These are phyloP conservation scores for Stenodera caucasica DNA, from an alignment of 2,888 invertebrate species.

Conservation along the genomic window DNA sequence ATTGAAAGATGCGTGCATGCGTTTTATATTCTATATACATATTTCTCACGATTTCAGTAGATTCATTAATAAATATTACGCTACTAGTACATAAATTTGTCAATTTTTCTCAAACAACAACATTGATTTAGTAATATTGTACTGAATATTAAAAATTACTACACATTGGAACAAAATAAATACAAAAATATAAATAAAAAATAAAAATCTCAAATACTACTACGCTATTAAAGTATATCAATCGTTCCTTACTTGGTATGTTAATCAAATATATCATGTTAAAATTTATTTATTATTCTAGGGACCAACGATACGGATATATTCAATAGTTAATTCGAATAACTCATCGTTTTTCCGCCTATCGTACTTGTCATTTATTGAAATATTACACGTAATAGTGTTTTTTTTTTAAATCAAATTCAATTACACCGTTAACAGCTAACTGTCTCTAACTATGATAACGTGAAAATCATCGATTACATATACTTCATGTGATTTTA, in stretches of 20 bases:
- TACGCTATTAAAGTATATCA: slow-evolving; percentile 26
- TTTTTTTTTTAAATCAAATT: background rate
- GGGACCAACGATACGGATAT: background rate
- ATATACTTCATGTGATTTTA: background rate
- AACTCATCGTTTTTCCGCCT: slow-evolving; percentile 6
- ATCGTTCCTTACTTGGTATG: slow-evolving; percentile 23
- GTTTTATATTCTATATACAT: slow-evolving; percentile 23
- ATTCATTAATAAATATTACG: slow-evolving; percentile 39
- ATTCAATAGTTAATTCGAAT: slow-evolving; percentile 1
- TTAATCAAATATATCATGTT: slow-evolving; percentile 23
- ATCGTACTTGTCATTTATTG: background rate
- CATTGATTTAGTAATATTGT: slow-evolving; percentile 37
- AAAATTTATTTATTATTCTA: slow-evolving; percentile 3
- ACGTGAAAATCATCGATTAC: background rate
- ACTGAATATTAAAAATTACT: slow-evolving; percentile 11
- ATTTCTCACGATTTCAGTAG: slow-evolving; percentile 35
- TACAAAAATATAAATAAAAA: too few species aligned
- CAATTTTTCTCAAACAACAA: slow-evolving; percentile 33
- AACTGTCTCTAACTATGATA: background rate
- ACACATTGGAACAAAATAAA: too few species aligned
- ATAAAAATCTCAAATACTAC: slow-evolving; percentile 7
- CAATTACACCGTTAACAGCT: background rate
- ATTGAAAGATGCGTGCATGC: slow-evolving; percentile 31
- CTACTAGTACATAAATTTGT: slow-evolving; percentile 37
- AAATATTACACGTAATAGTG: background rate